phyloP scores from a whole-genome alignment of 2,113 vertebrate species.

The Hydropotes inermis region DNA sequence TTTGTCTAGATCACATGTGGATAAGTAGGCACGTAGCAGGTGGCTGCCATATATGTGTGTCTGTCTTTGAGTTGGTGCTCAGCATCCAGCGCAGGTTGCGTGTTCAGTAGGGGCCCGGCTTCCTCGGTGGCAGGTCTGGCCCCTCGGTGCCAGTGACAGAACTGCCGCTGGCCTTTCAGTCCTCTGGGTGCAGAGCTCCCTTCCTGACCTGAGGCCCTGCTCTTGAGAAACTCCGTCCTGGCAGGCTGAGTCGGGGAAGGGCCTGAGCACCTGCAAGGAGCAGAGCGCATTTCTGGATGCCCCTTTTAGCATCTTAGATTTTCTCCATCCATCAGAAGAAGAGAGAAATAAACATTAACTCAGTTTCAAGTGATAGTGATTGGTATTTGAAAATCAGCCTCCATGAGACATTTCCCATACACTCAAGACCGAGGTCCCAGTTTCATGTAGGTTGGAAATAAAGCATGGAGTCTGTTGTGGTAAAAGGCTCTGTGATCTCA shows the following conservation, averaged over 20 bases:
- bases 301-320: neutral
- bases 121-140: neutral
- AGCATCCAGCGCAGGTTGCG: neutral
- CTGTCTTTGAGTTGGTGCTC: neutral
- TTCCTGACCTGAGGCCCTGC: neutral
- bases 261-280: neutral
- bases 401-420: neutral
- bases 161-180: neutral
- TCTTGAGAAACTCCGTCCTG: neutral
- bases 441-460: neutral
- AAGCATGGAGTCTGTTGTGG: neutral
- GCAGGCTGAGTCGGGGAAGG: neutral
- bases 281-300: neutral
- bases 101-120: neutral
- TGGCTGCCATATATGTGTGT: neutral
- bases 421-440: neutral
- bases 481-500: neutral
- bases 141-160: neutral
- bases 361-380: neutral
- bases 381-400: neutral
- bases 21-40: neutral
- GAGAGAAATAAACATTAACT: neutral
- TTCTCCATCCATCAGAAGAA: neutral
- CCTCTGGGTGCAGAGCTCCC: neutral
- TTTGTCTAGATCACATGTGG: neutral